Evolutionary conservation across 1,140 invertebrate species (phyloP).

Genomic region (Lysiphlebus fabarum): DNA sequence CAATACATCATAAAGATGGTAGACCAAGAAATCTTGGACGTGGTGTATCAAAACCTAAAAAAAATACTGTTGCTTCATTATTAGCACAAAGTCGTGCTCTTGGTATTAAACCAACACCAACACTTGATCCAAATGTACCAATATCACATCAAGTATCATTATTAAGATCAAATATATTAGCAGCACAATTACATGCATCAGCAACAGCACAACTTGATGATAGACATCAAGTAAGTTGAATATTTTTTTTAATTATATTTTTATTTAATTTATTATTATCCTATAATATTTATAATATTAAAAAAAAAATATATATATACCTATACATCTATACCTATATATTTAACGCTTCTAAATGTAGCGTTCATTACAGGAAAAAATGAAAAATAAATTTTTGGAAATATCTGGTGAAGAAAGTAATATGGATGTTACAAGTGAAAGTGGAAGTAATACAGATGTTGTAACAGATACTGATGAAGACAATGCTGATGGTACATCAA

Average conservation of each 20-base stretch:
- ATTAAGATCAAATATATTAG: conserved; percentile 61
- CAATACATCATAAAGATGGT: conserved; percentile 63
- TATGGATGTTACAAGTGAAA: conserved; percentile 54
- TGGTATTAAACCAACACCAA: conserved; percentile 64
- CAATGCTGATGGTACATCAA: conserved; percentile 47
- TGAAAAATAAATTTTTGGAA: conserved; percentile 60
- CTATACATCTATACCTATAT: conserved; percentile 7
- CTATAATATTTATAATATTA: conserved; percentile 8
- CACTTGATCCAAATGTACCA: conserved; percentile 57
- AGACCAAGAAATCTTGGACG: conserved; percentile 76
- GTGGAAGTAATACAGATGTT: conserved; percentile 53
- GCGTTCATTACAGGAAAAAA: conserved; percentile 59
- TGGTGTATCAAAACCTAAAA: conserved; percentile 84
- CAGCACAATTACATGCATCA: conserved; percentile 57
- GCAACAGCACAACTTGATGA: conserved; percentile 54
- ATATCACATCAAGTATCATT: conserved; percentile 61
- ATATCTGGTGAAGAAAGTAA: conserved; percentile 57
- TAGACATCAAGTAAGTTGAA: conserved; percentile 48
- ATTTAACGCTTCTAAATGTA: conserved; percentile 39
- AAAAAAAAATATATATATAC: not conserved
- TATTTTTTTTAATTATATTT: conserved; percentile 11
- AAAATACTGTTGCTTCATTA: conserved; percentile 85
- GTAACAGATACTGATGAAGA: conserved; percentile 60
- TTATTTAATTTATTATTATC: not conserved
- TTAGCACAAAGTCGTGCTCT: conserved; percentile 78